phyloP scores from a whole-genome alignment of 2,888 invertebrate species.

The Nephrotoma guestfalica region DNA sequence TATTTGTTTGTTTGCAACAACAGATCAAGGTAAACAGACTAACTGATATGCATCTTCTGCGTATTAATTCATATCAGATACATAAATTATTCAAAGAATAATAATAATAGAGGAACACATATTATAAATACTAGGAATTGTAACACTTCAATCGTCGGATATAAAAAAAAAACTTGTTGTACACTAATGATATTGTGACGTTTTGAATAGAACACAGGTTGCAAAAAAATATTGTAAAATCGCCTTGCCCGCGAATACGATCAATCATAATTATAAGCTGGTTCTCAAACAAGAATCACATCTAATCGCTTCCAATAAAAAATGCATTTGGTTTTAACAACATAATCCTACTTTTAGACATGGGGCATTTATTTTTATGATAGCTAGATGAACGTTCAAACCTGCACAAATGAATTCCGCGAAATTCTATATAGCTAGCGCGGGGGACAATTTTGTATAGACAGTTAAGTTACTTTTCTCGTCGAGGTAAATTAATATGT shows the following conservation, averaged over 20 bases:
- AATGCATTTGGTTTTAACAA: not conserved
- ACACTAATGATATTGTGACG: not conserved
- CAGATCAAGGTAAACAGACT: not conserved
- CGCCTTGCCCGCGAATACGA: not conserved
- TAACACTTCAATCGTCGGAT: not conserved
- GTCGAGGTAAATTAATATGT: not conserved
- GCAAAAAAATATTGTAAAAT: not conserved
- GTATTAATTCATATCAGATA: not conserved
- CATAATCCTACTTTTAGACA: not conserved
- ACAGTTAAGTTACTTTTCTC: not conserved
- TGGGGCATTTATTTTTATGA: not conserved
- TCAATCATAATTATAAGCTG: not conserved
- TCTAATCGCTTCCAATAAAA: not conserved
- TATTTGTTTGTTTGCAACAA: not conserved
- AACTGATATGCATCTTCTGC: not conserved
- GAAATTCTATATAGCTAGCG: not conserved
- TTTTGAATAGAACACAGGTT: not conserved
- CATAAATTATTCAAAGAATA: not conserved
- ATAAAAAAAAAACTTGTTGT: not conserved
- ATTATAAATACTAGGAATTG: not conserved
- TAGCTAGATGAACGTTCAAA: not conserved
- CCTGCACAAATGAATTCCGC: not conserved
- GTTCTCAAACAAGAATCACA: not conserved
- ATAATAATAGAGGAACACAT: not conserved
- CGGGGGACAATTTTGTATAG: not conserved